These are phyloP conservation scores for Junco hyemalis DNA, from an alignment of 2,113 vertebrate genomes.

Conservation along the genomic window DNA sequence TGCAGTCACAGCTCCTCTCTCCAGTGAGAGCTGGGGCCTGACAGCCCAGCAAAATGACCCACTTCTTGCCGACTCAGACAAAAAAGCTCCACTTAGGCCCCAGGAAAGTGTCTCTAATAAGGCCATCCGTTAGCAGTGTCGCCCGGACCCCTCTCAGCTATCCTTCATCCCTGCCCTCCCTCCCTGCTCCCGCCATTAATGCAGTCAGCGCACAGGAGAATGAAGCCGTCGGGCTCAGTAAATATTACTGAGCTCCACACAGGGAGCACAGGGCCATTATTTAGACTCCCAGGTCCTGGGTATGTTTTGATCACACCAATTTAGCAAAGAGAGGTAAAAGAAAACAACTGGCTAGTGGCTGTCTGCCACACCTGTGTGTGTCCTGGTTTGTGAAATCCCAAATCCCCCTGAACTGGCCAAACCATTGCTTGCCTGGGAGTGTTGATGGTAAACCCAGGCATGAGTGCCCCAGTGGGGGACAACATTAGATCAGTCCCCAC, in stretches of 20 bases:
- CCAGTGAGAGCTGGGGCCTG: slow-evolving; percentile 51
- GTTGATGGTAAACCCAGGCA: not conserved
- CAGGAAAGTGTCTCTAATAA: slow-evolving; percentile 81
- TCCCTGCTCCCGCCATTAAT: slow-evolving; percentile 76
- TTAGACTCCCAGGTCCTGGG: slow-evolving; percentile 67
- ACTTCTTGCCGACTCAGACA: slow-evolving; percentile 79
- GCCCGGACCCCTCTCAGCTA: slow-evolving; percentile 62
- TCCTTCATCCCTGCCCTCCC: slow-evolving; percentile 74
- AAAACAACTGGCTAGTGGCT: slow-evolving; percentile 26
- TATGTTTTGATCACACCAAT: slow-evolving; percentile 71
- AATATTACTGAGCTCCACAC: slow-evolving; percentile 72
- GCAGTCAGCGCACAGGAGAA: slow-evolving; percentile 72
- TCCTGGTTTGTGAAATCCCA: not conserved
- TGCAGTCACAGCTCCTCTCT: slow-evolving; percentile 49
- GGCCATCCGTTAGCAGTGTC: slow-evolving; percentile 76
- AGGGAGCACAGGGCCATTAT: slow-evolving; percentile 69
- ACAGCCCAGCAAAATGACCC: slow-evolving; percentile 79
- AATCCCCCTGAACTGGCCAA: not conserved
- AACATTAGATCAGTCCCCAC: not conserved
- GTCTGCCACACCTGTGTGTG: not conserved
- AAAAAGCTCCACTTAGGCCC: slow-evolving; percentile 77
- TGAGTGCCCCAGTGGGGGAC: not conserved
- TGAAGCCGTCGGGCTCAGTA: slow-evolving; percentile 77
- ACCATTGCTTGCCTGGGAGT: rapidly evolving
- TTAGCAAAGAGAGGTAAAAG: slow-evolving; percentile 56